Conservation (phyloP, 2,113 vertebrate species). For the Hippocampus abdominalis region DNA sequence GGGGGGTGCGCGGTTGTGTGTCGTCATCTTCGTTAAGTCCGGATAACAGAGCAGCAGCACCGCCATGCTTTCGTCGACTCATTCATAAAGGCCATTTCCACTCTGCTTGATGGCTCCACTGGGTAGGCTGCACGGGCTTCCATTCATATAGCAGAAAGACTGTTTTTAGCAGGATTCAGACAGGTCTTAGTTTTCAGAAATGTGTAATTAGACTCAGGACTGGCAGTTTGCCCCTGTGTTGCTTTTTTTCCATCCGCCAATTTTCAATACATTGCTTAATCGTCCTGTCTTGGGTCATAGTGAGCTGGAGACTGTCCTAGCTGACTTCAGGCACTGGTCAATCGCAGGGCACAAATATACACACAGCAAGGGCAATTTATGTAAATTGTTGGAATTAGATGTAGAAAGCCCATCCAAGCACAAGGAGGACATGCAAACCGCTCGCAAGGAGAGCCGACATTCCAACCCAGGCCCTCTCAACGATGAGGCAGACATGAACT, state of each 20-base stretch:
- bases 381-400: background rate
- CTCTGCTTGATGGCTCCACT: conserved; percentile 13
- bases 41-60: conserved; percentile 29
- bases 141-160: conserved; percentile 51
- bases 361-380: background rate
- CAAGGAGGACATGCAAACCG: background rate
- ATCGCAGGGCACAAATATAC: too few species aligned
- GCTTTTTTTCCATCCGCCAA: conserved; percentile 1
- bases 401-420: background rate
- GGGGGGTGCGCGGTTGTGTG: conserved; percentile 7
- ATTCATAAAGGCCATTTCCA: conserved; percentile 62
- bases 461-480: background rate
- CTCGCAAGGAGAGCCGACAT: background rate
- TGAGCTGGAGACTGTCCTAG: too few species aligned
- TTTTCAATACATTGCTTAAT: background rate
- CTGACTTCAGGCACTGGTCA: too few species aligned
- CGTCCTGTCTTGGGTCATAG: too few species aligned
- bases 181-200: conserved; percentile 20
- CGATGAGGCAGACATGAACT: background rate
- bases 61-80: conserved; percentile 43
- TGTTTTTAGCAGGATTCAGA: conserved; percentile 32
- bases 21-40: conserved; percentile 22
- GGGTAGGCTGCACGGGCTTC: conserved; percentile 31
- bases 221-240: conserved; percentile 28
- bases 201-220: conserved; percentile 23